phyloP scores from a whole-genome alignment of 1,140 invertebrate genomes.

The Pararge aegeria region DNA sequence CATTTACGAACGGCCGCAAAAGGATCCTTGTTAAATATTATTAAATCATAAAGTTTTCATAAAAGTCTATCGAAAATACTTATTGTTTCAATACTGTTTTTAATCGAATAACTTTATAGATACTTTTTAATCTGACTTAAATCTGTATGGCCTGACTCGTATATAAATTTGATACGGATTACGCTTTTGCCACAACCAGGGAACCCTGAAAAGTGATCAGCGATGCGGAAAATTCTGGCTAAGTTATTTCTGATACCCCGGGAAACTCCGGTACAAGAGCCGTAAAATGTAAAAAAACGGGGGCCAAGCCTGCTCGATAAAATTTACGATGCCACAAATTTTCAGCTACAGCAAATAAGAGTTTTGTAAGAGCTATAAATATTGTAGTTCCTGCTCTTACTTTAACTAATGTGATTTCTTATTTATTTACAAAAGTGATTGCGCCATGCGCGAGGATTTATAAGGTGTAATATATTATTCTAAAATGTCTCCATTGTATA shows the following conservation, averaged over 20 bases:
- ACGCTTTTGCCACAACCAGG: background rate
- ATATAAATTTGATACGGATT: background rate
- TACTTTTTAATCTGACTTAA: too few species aligned
- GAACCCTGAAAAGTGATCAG: background rate
- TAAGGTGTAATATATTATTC: background rate
- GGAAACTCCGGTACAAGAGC: constrained; percentile 2
- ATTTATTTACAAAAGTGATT: background rate
- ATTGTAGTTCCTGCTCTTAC: background rate
- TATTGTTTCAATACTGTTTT: too few species aligned
- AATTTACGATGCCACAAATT: constrained; percentile 9
- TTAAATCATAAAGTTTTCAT: too few species aligned
- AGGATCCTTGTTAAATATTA: too few species aligned
- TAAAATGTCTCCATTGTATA: too few species aligned
- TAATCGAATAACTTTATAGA: too few species aligned
- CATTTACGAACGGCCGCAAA: too few species aligned
- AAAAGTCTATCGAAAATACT: too few species aligned
- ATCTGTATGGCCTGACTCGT: too few species aligned
- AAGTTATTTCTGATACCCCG: constrained; percentile 1
- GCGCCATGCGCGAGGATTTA: background rate
- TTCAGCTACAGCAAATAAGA: constrained; percentile 11
- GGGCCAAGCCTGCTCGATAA: background rate
- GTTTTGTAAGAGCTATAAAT: constrained; percentile 12
- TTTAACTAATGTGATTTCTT: constrained; percentile 4
- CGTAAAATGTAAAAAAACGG: constrained; percentile 10
- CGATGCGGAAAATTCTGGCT: constrained; percentile 3